A percentile compares a stretch with the other conserved stretches of the same genome.
These are phyloP conservation scores for Camponotus fellah DNA, from an alignment of 2,888 invertebrate species.

Conservation along the genomic window DNA sequence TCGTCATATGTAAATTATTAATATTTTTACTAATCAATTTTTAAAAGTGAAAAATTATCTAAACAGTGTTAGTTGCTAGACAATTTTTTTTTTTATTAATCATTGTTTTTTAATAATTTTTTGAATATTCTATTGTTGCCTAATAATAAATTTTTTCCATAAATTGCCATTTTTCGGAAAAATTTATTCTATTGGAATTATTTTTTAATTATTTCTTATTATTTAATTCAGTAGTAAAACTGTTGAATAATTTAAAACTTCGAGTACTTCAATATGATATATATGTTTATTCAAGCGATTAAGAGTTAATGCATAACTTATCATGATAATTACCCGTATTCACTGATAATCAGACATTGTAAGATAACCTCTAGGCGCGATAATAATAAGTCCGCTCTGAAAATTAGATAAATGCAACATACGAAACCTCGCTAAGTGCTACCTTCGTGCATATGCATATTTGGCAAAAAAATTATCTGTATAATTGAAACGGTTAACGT, in stretches of 20 bases:
- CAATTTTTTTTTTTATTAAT: neutral
- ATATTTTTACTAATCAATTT: neutral
- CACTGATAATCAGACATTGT: neutral
- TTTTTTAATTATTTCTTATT: neutral
- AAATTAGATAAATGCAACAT: slow-evolving; percentile 24
- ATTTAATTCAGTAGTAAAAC: neutral
- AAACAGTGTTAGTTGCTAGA: neutral
- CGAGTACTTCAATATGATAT: neutral
- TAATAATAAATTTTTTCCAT: neutral
- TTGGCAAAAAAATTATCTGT: neutral
- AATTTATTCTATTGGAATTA: no score
- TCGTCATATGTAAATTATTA: neutral
- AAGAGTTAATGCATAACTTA: neutral
- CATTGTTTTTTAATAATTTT: neutral
- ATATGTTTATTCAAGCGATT: neutral
- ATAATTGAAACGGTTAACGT: neutral
- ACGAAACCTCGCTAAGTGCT: neutral
- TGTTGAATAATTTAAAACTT: neutral
- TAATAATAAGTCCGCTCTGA: slow-evolving; percentile 21
- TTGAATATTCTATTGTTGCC: neutral
- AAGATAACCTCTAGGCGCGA: slow-evolving; percentile 10
- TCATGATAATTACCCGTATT: neutral
- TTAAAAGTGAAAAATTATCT: neutral
- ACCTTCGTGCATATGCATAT: neutral
- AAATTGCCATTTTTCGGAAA: neutral